These are phyloP conservation scores for Nesoenas mayeri DNA, from an alignment of 2,113 vertebrate species.

Conservation along the genomic window DNA sequence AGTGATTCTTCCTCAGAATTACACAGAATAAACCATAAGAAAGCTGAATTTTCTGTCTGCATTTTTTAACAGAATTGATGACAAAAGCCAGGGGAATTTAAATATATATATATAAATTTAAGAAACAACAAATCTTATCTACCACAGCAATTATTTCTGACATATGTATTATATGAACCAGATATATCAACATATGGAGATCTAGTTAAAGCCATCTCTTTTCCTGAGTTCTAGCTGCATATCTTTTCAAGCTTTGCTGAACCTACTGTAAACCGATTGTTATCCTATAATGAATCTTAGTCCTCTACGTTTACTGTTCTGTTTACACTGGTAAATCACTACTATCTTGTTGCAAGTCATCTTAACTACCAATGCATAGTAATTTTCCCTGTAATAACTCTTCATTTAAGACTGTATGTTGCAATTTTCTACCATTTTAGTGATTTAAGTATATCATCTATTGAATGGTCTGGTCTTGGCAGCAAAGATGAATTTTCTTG, in stretches of 20 bases:
- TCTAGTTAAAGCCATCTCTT: background rate
- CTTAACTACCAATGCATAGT: background rate
- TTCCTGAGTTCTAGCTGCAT: background rate
- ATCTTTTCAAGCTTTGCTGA: background rate
- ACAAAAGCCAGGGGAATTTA: background rate
- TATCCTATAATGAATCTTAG: background rate
- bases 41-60: background rate
- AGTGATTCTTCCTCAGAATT: background rate
- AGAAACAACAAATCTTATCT: background rate
- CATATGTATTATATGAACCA: background rate
- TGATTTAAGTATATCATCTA: background rate
- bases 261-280: background rate
- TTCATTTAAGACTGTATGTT: background rate
- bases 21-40: background rate
- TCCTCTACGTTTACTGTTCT: background rate
- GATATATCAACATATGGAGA: background rate
- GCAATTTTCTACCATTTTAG: background rate
- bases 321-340: background rate
- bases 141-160: background rate
- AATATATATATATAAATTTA: background rate
- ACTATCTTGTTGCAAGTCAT: background rate
- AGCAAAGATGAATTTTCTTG: background rate
- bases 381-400: background rate
- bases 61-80: background rate
- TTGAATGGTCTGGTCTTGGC: background rate